Base-by-base conservation (phyloP, 2,888 invertebrate genomes). In the Scaptomyza tumidula region DNA sequence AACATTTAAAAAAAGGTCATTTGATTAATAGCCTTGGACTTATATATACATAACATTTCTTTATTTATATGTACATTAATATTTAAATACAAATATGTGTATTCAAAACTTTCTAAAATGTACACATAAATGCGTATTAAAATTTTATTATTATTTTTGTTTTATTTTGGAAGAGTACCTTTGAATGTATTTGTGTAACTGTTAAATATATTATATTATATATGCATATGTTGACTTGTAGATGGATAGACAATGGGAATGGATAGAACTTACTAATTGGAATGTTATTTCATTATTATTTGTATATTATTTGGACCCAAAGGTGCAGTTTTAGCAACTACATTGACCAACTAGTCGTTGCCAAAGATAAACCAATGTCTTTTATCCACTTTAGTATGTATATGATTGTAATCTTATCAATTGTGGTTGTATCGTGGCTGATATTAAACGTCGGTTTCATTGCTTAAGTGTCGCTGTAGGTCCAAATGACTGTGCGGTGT, bases 371-470 rank as follows among this genome's bases (percentile, higher is more conserved):
- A 19, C 29, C 29, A 3, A 44, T 61, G 13, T 27, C 27, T 29
- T 41, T 29, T 9, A 49, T 49, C 43, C 43, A 29, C 35, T 37
- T 6, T 43, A 19, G 19, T 19, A n/a, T 19, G 6, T 44, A 24
- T 24, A 19, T 24, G 19, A 24, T 13, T 59, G 13, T 44, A 43
- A 59, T 24, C 43, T 44, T 24, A 49, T 29, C 43, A 35, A 33
- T 35, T 43, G 29, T 24, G 29, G 16, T 59, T 29, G n/a, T 48
- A 48, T n/a, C 33, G 14, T 31, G n/a, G 19, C 14, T 31, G 35
- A 10, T 71, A 88, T 91, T 90, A 91, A 74, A 91, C 91, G 70
- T 91, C 91, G 52, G 91, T 91, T 83, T 91, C 91, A 76, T 88
- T 91, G 82, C 90, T 86, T 54, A 64, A 65, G 31, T 77, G 69